phyloP scores from a whole-genome alignment of 2,113 vertebrate species.

The Odocoileus hemionus region DNA sequence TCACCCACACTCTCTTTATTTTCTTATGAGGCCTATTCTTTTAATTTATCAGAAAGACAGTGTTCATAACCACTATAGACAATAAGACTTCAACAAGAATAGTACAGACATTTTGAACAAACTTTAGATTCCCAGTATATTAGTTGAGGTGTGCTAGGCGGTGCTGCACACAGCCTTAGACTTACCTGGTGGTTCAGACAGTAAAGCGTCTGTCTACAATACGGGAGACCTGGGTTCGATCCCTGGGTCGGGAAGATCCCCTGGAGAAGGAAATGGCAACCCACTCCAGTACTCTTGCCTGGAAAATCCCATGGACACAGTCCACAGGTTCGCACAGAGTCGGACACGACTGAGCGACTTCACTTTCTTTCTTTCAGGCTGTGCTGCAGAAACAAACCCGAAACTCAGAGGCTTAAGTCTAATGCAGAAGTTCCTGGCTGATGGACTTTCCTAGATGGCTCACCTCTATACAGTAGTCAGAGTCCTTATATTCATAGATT shows the following conservation, averaged over 20 bases:
- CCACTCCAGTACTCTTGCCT: not conserved
- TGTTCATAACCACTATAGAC: not conserved
- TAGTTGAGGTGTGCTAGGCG: not conserved
- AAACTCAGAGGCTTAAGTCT: not conserved
- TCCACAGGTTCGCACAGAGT: not conserved
- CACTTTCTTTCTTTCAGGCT: not conserved
- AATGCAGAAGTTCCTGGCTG: not conserved
- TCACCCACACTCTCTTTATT: not conserved
- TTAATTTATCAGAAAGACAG: not conserved
- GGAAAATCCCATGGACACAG: not conserved
- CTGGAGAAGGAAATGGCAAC: not conserved
- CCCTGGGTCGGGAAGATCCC: not conserved
- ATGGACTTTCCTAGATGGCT: not conserved
- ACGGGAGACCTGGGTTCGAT: rapidly evolving
- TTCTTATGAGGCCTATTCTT: not conserved
- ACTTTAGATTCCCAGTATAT: not conserved
- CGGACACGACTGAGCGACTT: rapidly evolving
- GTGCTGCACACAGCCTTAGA: not conserved
- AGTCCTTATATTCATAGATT: not conserved
- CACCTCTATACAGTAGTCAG: not conserved
- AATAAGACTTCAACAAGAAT: not conserved
- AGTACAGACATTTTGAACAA: not conserved
- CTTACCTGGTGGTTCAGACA: rapidly evolving
- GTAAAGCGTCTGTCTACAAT: not conserved
- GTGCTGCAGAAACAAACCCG: not conserved